These are phyloP conservation scores for Physella acuta DNA, from an alignment of 1,140 invertebrate genomes.

Conservation along the genomic window DNA sequence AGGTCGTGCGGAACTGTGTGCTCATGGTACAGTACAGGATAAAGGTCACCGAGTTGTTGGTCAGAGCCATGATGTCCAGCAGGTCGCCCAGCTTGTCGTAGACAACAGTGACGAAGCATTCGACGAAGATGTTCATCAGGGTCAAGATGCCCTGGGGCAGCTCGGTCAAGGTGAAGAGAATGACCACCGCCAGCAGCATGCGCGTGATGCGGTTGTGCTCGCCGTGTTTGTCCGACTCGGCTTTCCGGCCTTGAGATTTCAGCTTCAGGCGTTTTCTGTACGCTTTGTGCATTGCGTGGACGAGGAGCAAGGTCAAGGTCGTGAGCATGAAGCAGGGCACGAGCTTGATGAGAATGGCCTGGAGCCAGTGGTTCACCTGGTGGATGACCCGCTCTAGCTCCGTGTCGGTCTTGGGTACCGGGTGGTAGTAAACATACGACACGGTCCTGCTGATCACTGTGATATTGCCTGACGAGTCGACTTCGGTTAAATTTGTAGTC, in stretches of 20 bases:
- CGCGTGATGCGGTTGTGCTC: constrained; percentile 82
- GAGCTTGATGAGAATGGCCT: constrained; percentile 56
- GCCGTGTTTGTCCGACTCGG: constrained; percentile 53
- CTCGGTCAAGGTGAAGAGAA: constrained; percentile 84
- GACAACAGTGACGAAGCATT: constrained; percentile 48
- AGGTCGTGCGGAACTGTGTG: constrained; percentile 84
- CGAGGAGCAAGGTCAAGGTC: constrained; percentile 59
- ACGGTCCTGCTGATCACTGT: neutral
- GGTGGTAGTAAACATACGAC: constrained; percentile 4
- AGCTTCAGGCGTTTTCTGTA: constrained; percentile 54
- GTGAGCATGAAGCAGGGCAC: constrained; percentile 62
- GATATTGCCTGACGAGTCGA: neutral
- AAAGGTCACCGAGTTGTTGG: constrained; percentile 91
- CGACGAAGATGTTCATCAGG: constrained; percentile 40
- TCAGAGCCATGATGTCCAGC: constrained; percentile 86
- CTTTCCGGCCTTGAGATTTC: constrained; percentile 49
- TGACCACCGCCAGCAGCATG: constrained; percentile 84
- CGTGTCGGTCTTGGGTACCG: neutral
- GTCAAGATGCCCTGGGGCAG: constrained; percentile 68
- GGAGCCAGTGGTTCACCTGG: constrained; percentile 52
- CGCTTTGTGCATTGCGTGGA: constrained; percentile 61
- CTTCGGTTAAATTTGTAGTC: too few relatives aligned
- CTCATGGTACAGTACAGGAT: constrained; percentile 93
- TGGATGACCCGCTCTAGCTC: constrained; percentile 9
- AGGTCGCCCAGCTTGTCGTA: constrained; percentile 75